These are phyloP conservation scores for Cryptocheilus praepositus DNA, from an alignment of 2,888 invertebrate genomes.

Conservation along the genomic window DNA sequence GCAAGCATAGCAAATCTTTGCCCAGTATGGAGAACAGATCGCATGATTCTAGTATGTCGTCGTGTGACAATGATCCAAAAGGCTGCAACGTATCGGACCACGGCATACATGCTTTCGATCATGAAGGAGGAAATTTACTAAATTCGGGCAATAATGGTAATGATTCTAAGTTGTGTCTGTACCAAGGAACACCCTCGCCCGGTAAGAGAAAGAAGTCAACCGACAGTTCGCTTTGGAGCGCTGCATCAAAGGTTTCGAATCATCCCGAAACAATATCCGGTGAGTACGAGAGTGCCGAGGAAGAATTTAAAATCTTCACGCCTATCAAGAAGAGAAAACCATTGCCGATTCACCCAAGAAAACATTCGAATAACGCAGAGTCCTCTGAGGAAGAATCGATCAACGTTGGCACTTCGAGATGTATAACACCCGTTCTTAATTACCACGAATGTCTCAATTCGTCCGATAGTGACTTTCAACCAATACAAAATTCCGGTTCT, in stretches of 20 bases:
- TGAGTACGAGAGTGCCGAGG: no score
- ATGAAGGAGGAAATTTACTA: neutral
- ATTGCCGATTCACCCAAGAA: neutral
- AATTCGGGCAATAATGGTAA: neutral
- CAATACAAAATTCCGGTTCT: neutral
- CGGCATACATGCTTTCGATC: neutral
- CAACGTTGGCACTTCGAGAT: conserved; percentile 32
- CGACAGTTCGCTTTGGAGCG: conserved; percentile 7
- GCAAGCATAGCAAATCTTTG: conserved; percentile 11
- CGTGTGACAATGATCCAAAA: neutral
- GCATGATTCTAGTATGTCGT: neutral
- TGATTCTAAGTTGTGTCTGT: conserved; percentile 8
- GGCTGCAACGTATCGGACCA: neutral
- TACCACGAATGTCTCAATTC: neutral
- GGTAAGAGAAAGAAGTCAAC: conserved; percentile 49
- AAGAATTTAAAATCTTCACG: conserved; percentile 66
- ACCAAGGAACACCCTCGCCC: conserved; percentile 33
- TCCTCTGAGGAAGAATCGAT: conserved; percentile 8
- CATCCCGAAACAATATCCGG: conserved; percentile 39
- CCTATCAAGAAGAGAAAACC: conserved; percentile 64
- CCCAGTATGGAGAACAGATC: neutral
- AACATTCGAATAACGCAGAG: conserved; percentile 17
- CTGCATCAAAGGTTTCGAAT: conserved; percentile 33
- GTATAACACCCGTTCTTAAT: conserved; percentile 40
- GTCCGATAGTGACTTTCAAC: neutral